Conservation (phyloP, 2,888 invertebrate species). For the Chymomyza fuscimana region DNA sequence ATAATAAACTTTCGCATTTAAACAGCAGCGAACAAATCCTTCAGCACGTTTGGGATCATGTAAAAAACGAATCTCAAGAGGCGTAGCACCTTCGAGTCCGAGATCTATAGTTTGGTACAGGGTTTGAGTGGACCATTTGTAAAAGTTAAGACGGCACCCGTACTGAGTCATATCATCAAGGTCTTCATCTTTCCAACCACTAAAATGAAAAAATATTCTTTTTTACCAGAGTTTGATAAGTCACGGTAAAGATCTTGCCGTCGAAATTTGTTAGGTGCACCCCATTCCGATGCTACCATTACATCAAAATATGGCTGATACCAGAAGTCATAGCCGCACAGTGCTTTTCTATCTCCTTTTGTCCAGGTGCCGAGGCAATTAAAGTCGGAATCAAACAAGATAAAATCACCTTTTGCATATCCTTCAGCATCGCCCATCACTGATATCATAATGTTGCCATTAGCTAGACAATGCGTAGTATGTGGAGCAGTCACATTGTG, state of each 20-base stretch:
- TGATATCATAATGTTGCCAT: constrained; percentile 97
- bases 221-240: not conserved
- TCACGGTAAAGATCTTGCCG: constrained; percentile 87
- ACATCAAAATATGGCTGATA: constrained; percentile 96
- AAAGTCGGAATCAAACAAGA: constrained; percentile 91
- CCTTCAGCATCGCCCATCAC: constrained; percentile 94
- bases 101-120: constrained; percentile 93
- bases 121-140: constrained; percentile 91
- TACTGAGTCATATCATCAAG: constrained; percentile 82
- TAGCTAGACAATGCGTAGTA: constrained; percentile 95
- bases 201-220: not conserved
- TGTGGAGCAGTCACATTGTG: constrained; percentile 92
- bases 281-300: constrained; percentile 96
- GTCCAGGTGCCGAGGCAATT: constrained; percentile 86
- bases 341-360: constrained; percentile 82
- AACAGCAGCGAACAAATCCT: constrained; percentile 94
- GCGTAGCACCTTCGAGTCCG: constrained; percentile 91
- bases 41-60: constrained; percentile 92
- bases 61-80: constrained; percentile 95
- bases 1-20: constrained; percentile 90
- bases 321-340: constrained; percentile 98
- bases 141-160: constrained; percentile 88
- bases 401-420: constrained; percentile 91
- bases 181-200: constrained; percentile 81
- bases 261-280: constrained; percentile 89